Conservation (phyloP, 2,113 vertebrate genomes). For the Onychostruthus taczanowskii region DNA sequence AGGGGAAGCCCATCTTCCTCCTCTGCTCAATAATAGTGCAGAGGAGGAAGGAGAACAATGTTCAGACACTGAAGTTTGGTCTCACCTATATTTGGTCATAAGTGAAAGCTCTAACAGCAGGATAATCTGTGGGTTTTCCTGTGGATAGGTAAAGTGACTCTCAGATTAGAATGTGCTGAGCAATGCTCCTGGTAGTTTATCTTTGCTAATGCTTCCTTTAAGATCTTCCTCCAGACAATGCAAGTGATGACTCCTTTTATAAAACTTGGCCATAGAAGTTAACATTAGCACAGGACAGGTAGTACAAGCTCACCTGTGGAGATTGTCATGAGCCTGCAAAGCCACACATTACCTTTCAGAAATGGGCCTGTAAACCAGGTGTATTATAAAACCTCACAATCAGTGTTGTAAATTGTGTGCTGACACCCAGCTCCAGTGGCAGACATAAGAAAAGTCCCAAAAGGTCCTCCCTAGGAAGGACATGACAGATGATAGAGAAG, state of each 20-base stretch:
- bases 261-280: background rate
- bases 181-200: background rate
- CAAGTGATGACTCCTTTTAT: background rate
- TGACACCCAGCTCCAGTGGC: background rate
- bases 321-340: background rate
- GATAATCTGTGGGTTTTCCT: background rate
- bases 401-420: background rate
- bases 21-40: background rate
- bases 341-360: accelerated
- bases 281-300: background rate
- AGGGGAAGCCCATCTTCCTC: background rate
- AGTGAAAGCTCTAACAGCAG: background rate
- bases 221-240: background rate
- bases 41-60: background rate
- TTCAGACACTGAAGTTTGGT: background rate
- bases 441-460: background rate
- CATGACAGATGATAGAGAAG: background rate
- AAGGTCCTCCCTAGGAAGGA: background rate
- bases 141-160: background rate
- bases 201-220: background rate
- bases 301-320: background rate
- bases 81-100: background rate
- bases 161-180: background rate
- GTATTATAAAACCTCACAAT: background rate
- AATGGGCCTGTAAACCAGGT: background rate